These are phyloP conservation scores for Phenganax marumi DNA, from an alignment of 92 coral and sea anemone genomes.

Conservation along the genomic window DNA sequence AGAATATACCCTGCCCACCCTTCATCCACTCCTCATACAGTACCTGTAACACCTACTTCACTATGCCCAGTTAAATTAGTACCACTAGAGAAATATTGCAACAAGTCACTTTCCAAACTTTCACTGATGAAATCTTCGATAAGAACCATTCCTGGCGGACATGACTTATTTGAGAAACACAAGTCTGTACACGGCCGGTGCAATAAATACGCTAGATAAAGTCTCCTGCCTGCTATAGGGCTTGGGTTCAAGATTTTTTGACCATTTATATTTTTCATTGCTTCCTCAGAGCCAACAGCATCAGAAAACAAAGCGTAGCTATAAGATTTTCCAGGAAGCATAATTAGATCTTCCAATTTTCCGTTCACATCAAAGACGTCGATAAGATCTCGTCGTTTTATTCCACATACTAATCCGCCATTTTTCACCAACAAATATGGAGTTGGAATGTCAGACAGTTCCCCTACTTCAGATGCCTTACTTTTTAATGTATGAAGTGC, in stretches of 20 bases:
- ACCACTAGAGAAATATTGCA: slow-evolving; percentile 43
- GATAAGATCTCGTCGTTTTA: slow-evolving; percentile 65
- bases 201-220: slow-evolving; percentile 70
- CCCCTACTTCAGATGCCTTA: slow-evolving; percentile 64
- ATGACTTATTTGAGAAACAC: slow-evolving; percentile 26
- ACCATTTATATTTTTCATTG: slow-evolving; percentile 71
- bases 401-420: slow-evolving; percentile 93
- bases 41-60: slow-evolving; percentile 57
- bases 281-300: slow-evolving; percentile 65
- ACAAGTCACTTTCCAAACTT: slow-evolving; percentile 66
- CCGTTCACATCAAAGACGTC: slow-evolving; percentile 73
- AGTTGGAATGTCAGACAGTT: slow-evolving; percentile 70
- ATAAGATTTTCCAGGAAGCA: slow-evolving; percentile 88
- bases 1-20: no score
- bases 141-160: slow-evolving; percentile 74
- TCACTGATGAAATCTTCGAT: slow-evolving; percentile 72
- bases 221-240: slow-evolving; percentile 57
- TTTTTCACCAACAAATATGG: slow-evolving; percentile 80
- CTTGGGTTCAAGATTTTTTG: slow-evolving; percentile 58
- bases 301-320: slow-evolving; percentile 69
- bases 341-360: slow-evolving; percentile 63
- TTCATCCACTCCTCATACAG: neutral
- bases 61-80: neutral
- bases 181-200: slow-evolving; percentile 66
- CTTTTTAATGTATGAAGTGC: slow-evolving; percentile 65